Percentiles rank a stretch among this genome's conserved stretches.
Evolutionary conservation across 64 coral and sea anemone genomes (phyloP).

Genomic region (Pocillopora verrucosa): DNA sequence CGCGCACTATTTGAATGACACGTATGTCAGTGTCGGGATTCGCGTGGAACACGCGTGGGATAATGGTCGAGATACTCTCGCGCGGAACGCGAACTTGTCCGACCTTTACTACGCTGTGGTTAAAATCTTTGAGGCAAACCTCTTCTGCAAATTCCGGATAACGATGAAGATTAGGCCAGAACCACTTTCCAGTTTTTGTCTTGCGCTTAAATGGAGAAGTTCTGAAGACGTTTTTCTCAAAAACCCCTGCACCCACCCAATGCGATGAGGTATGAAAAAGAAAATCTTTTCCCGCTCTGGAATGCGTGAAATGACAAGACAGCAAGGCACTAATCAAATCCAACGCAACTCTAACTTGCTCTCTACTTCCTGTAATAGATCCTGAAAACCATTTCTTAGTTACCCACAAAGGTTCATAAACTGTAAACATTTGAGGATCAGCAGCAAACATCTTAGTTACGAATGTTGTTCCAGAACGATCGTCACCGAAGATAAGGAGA

Average conservation of each 20-base stretch:
- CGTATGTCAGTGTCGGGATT: slow-evolving; percentile 41
- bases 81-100: slow-evolving; percentile 16
- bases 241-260: neutral
- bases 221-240: slow-evolving; percentile 40
- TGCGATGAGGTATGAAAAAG: neutral
- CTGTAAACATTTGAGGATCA: slow-evolving; percentile 56
- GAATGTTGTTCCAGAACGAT: slow-evolving; percentile 61
- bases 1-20: slow-evolving; percentile 41
- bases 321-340: slow-evolving; percentile 43
- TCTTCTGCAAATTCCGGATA: slow-evolving; percentile 30
- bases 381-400: slow-evolving; percentile 26
- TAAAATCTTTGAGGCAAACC: slow-evolving; percentile 36
- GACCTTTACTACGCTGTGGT: slow-evolving; percentile 51
- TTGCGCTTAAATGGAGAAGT: neutral
- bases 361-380: neutral
- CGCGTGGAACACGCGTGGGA: slow-evolving; percentile 1
- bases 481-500: slow-evolving; percentile 50
- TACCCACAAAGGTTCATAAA: slow-evolving; percentile 59
- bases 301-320: slow-evolving; percentile 35
- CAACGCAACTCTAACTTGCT: neutral
- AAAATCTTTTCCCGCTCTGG: slow-evolving; percentile 7
- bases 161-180: neutral
- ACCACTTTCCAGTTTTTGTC: neutral
- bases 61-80: neutral
- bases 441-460: slow-evolving; percentile 55